A percentile compares a stretch with the other conserved stretches of the same genome.
phyloP scores from a whole-genome alignment of 2,113 vertebrate species.

The Acanthochromis polyacanthus region DNA sequence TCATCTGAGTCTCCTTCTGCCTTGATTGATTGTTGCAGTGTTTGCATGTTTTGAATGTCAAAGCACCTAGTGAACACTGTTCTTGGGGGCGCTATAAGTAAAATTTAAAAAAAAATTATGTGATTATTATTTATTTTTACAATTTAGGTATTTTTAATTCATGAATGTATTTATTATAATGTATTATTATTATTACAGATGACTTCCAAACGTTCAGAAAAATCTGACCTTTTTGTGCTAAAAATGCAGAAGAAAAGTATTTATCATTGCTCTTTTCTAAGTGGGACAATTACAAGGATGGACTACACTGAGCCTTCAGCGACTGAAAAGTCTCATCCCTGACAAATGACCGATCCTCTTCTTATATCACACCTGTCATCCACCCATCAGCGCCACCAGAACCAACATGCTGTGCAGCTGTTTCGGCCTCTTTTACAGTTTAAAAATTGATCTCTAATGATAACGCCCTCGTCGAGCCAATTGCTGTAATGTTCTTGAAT shows the following conservation, averaged over 20 bases:
- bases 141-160: too few relatives aligned
- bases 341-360: constrained; percentile 8
- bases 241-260: background rate
- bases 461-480: background rate
- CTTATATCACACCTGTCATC: constrained; percentile 1
- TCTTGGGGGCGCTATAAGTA: too few relatives aligned
- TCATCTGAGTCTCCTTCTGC: too few relatives aligned
- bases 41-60: too few relatives aligned
- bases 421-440: constrained; percentile 7
- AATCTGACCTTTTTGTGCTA: background rate
- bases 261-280: background rate
- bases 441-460: constrained; percentile 38
- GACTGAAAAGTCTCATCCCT: constrained; percentile 13
- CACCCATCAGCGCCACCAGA: constrained; percentile 2
- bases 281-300: background rate
- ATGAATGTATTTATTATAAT: too few relatives aligned
- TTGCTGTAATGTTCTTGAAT: constrained; percentile 10
- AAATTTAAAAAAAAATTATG: too few relatives aligned
- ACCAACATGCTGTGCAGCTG: constrained; percentile 26
- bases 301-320: background rate
- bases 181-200: background rate
- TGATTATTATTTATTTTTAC: too few relatives aligned
- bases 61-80: too few relatives aligned
- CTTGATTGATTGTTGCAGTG: too few relatives aligned
- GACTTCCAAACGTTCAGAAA: background rate